Base-by-base conservation (phyloP, 1,140 invertebrate genomes). In the Halictus rubicundus region DNA sequence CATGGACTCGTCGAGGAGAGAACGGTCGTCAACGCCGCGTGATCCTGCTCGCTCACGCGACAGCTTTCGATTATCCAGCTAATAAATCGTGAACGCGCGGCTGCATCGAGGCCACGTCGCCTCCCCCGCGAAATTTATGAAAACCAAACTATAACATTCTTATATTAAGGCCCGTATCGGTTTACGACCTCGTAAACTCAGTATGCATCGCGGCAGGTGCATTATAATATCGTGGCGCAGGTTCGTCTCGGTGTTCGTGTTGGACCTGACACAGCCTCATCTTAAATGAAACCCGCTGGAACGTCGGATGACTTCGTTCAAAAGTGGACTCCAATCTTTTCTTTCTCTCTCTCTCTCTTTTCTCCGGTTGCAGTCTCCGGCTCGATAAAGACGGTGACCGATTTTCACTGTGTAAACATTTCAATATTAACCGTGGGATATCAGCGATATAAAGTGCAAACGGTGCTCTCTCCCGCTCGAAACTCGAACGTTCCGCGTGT, bases 141-240 rank as follows among this genome's bases (percentile, higher is more conserved):
- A 90, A 89, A 87, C 80, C 87, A 70, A 87, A 89, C 87, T 89
- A 87, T 89, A 90, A 89, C 82, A 86, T 90, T 89, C 88, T 89
- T 88, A 87, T 90, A 90, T 90, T 85, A 88, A 87, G 86, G 87
- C 87, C 87, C 85, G 83, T 89, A 88, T 88, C 88, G 80, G 85
- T 91, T 91, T 91, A 91, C 82, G 84, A 66, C 68, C 78, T 90
- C 90, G 85, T 90, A 91, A 91, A 91, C 69, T 46, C 42, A 59
- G 23, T 54, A 59, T 87, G 81, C 78, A 89, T 80, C 82, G 81
- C 63, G 77, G 54, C 81, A 85, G 84, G 61, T 90, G 86, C 81
- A 89, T 89, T 89, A 87, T 89, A 90, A 88, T 78, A 80, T 63
- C 71, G 54, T 16, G 32, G n/a, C 25, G 57, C 42, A 21, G n/a